Evolutionary conservation across 2,797 vertebrate genomes (phyloP).

Genomic region (Ictinia mississippiensis): DNA sequence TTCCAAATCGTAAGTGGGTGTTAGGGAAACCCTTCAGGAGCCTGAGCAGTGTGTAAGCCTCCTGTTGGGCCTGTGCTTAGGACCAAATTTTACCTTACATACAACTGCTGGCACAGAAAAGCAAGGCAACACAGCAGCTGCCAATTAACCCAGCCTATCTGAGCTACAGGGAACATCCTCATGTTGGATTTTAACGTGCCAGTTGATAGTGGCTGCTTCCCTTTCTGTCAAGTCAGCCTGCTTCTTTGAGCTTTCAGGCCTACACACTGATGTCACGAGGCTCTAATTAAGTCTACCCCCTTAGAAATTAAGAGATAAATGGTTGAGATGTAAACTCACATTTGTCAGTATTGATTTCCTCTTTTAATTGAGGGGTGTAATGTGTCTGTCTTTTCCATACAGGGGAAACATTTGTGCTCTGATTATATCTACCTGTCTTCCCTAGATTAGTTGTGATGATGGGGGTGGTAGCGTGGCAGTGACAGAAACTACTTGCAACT

Average conservation of each 20-base stretch:
- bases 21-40: not conserved
- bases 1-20: not conserved
- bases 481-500: slow-evolving; percentile 56
- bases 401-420: slow-evolving; percentile 69
- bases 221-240: slow-evolving; percentile 35
- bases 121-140: slow-evolving; percentile 6
- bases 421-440: slow-evolving; percentile 69
- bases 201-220: not conserved
- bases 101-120: not conserved
- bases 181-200: not conserved
- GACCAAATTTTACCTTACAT: not conserved
- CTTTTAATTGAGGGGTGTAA: slow-evolving; percentile 75
- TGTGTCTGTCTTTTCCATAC: slow-evolving; percentile 57
- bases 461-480: slow-evolving; percentile 3
- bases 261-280: slow-evolving; percentile 65
- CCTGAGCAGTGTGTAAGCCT: not conserved
- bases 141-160: not conserved
- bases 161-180: slow-evolving; percentile 23
- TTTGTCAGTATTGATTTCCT: slow-evolving; percentile 76
- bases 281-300: slow-evolving; percentile 71
- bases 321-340: slow-evolving; percentile 68
- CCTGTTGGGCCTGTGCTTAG: not conserved
- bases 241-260: slow-evolving; percentile 63
- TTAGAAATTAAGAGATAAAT: slow-evolving; percentile 73
- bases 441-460: slow-evolving; percentile 53